A percentile compares a stretch with the other conserved stretches of the same genome.
Conservation (phyloP, 2,797 vertebrate species). For the Galagoides demidoff region DNA sequence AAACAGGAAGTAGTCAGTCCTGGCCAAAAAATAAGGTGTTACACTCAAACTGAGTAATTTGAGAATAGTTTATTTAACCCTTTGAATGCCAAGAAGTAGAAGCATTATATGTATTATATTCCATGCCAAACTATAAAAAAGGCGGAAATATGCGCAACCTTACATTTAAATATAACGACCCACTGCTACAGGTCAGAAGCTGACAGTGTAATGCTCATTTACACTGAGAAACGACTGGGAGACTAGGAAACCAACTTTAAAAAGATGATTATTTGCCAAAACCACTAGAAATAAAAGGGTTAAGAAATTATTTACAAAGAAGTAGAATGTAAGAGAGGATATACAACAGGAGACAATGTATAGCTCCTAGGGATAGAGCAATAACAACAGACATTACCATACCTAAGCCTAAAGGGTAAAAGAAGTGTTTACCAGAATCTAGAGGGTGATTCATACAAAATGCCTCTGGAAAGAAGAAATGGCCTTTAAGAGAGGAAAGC, state of each 20-base stretch:
- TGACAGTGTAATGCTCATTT: too few species aligned
- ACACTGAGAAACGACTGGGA: too few species aligned
- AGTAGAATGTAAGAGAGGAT: not conserved
- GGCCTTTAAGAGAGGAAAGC: not conserved
- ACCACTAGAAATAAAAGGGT: not conserved
- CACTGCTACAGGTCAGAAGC: too few species aligned
- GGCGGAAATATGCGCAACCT: too few species aligned
- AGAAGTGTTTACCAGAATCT: not conserved
- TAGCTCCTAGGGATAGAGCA: not conserved
- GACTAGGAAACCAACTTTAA: too few species aligned
- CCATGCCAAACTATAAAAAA: too few species aligned
- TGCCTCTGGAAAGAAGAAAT: not conserved
- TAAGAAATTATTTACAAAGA: not conserved
- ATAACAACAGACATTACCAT: not conserved
- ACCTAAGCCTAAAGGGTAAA: not conserved
- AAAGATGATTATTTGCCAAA: too few species aligned
- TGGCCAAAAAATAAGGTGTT: not conserved
- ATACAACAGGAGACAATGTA: not conserved
- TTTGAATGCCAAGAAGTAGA: too few species aligned
- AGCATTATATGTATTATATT: too few species aligned
- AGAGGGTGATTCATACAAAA: not conserved
- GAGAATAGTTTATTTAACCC: not conserved
- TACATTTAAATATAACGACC: too few species aligned
- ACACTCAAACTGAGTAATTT: not conserved
- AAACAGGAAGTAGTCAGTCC: not conserved